A percentile compares a stretch with the other conserved stretches of the same genome.
Conservation (phyloP, 2,797 vertebrate species). For the Hyperoplus lanceolatus region DNA sequence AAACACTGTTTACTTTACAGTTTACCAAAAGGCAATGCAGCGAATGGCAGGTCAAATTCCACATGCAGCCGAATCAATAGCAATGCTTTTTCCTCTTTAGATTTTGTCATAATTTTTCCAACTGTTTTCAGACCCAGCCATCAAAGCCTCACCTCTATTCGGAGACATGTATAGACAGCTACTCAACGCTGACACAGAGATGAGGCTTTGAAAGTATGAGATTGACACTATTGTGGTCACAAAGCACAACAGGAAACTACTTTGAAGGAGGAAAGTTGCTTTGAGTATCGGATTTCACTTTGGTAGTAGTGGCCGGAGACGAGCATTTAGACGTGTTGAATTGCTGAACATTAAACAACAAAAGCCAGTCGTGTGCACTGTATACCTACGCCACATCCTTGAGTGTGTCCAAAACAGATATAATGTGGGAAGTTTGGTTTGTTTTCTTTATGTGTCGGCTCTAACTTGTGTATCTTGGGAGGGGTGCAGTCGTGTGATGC, state of each 20-base stretch:
- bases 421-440: slow-evolving; percentile 36
- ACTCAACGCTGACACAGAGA: slow-evolving; percentile 79
- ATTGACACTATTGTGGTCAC: slow-evolving; percentile 87
- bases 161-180: slow-evolving; percentile 80
- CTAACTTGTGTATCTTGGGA: slow-evolving; percentile 54
- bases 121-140: slow-evolving; percentile 76
- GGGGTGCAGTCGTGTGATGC: slow-evolving; percentile 42
- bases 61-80: slow-evolving; percentile 56
- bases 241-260: slow-evolving; percentile 86
- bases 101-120: slow-evolving; percentile 67
- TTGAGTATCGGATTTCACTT: slow-evolving; percentile 83
- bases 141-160: slow-evolving; percentile 74
- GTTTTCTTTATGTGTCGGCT: slow-evolving; percentile 17
- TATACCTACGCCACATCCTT: slow-evolving; percentile 32
- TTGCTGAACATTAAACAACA: slow-evolving; percentile 69
- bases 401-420: slow-evolving; percentile 52
- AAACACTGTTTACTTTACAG: slow-evolving; percentile 25
- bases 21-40: slow-evolving; percentile 47
- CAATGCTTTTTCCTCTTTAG: slow-evolving; percentile 48
- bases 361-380: slow-evolving; percentile 39
- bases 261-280: slow-evolving; percentile 83
- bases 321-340: slow-evolving; percentile 70
- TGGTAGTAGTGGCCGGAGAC: slow-evolving; percentile 76
- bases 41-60: slow-evolving; percentile 61
- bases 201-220: slow-evolving; percentile 83